These are phyloP conservation scores for Mesocentrotus franciscanus DNA, from an alignment of 53 echinoderm and acorn worm species.

Conservation along the genomic window DNA sequence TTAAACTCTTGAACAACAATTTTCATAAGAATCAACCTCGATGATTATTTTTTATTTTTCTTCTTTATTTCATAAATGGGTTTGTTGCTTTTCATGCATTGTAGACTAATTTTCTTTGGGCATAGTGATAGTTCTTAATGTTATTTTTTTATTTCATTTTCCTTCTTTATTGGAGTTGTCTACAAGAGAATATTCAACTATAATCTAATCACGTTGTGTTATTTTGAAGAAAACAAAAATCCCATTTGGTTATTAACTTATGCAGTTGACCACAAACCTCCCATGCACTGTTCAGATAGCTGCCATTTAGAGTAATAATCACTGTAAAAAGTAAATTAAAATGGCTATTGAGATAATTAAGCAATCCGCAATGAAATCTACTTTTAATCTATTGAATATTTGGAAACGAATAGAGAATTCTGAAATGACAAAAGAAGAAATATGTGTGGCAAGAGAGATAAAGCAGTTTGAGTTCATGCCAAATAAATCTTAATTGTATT, in stretches of 20 bases:
- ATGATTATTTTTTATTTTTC: neutral
- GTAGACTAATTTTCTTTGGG: neutral
- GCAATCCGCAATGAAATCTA: no score
- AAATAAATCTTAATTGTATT: constrained; percentile 1
- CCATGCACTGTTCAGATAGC: neutral
- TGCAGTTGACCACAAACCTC: neutral
- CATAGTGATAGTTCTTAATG: neutral
- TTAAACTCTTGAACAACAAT: neutral
- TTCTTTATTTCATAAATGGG: neutral
- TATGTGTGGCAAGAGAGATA: neutral
- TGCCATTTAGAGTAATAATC: neutral
- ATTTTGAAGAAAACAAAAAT: neutral
- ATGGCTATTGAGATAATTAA: neutral
- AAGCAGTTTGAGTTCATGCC: constrained; percentile 8
- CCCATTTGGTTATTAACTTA: neutral
- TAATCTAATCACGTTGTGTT: neutral
- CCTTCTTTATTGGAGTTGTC: neutral
- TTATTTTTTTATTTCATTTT: neutral
- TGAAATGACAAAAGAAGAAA: neutral
- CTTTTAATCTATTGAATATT: neutral
- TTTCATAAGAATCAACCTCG: no score
- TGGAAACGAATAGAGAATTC: neutral
- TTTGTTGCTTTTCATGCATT: neutral
- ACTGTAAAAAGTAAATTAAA: neutral
- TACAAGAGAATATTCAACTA: neutral